Base-by-base conservation (phyloP, 2,888 invertebrate species). In the Spialia ferax region DNA sequence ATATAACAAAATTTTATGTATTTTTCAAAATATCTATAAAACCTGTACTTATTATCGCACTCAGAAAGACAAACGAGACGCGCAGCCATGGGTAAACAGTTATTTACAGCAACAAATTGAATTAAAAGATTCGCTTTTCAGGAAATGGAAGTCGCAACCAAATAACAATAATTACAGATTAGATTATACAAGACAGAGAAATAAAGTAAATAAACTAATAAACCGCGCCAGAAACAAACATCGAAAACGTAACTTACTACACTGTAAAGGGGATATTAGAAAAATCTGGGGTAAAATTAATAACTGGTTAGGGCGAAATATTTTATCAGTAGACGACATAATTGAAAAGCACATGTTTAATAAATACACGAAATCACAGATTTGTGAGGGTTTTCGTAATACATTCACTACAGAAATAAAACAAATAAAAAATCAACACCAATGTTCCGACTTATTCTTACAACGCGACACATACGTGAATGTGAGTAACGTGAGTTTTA, bases 101-200 rank as follows among this genome's bases (percentile, higher is more conserved):
- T 3, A 63, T 7, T 18, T 63, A 6, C 50, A 54, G 15, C 1
- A 54, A 2, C 35, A 15, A 50, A 50, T 63, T 15, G 18, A 22
- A 2, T 54, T 26, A 54, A 63, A 54, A 18, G 54, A 63, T n/a
- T 54, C 35, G 2, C 26, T 63, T 0, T 54, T 63, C 26, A 45
- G 48, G 13, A 64, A 54, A 20, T 64, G 56, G 64, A 56, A 64
- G 13, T 29, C 56, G 1, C 45, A 64, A n/a, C 64, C 64, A 0
- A 48, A 45, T 8, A 64, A 64, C 56, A 64, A 64, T 64, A 64
- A 42, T 32, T 56, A 15, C n/a, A 56, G 64, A 15, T 3, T 64
- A 6, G 45, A 56, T 7, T 64, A 64, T 26, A 64, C 64, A 2
- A 45, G 11, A 32, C 56, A 64, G 1, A 64, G 56, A 26, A 64